phyloP scores from a whole-genome alignment of 2,888 invertebrate species.

The Trileptium ribeirensis region DNA sequence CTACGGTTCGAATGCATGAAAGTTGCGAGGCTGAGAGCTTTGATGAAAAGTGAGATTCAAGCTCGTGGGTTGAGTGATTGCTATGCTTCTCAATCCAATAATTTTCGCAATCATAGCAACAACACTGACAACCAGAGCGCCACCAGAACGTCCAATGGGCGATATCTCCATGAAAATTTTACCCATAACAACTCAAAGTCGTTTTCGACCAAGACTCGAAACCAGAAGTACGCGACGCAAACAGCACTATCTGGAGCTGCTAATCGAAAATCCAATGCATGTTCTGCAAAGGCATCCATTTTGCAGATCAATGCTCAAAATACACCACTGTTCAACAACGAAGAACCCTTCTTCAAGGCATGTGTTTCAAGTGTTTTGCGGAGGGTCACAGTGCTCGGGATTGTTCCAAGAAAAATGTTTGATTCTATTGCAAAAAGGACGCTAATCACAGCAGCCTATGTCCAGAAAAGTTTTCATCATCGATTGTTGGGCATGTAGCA shows the following conservation, averaged over 20 bases:
- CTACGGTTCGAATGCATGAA: background rate
- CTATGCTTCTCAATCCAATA: background rate
- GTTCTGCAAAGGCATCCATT: background rate
- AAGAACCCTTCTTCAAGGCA: background rate
- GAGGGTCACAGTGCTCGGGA: background rate
- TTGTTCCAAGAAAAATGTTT: background rate
- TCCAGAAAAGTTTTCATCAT: background rate
- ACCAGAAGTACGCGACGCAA: no score
- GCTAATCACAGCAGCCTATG: constrained; percentile 2
- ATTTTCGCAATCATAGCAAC: no score
- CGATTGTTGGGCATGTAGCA: background rate
- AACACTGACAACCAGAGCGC: no score
- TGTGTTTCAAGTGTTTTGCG: background rate
- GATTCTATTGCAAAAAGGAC: constrained; percentile 1
- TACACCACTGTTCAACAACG: background rate
- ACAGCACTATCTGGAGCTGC: background rate
- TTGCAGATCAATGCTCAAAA: background rate
- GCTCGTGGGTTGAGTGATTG: constrained; percentile 4
- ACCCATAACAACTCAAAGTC: background rate
- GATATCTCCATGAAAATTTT: no score
- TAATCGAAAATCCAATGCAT: background rate
- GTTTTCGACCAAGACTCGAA: no score
- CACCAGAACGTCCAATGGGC: no score
- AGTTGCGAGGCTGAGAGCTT: background rate
- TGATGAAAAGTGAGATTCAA: background rate